Conservation (phyloP, 2,113 vertebrate genomes). For the Pteronura brasiliensis region DNA sequence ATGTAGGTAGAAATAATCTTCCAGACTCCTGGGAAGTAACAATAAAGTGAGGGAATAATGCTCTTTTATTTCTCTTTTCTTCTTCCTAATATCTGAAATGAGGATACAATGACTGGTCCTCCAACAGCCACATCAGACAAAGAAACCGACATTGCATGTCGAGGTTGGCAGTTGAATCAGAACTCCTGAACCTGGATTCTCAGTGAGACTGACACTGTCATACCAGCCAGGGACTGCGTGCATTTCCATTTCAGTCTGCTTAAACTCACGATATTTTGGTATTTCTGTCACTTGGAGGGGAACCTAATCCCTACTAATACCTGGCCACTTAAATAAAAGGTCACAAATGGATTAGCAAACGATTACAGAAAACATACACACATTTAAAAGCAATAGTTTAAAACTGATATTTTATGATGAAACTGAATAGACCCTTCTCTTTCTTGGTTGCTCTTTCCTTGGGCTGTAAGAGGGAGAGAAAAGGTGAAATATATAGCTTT, state of each 20-base stretch:
- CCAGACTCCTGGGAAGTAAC: not conserved
- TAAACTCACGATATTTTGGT: not conserved
- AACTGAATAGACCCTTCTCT: not conserved
- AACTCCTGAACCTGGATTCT: no score
- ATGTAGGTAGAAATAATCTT: not conserved
- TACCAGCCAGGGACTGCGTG: not conserved
- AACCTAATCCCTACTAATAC: not conserved
- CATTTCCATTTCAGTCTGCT: not conserved
- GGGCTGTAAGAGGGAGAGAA: not conserved
- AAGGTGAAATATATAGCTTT: not conserved
- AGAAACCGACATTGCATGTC: not conserved
- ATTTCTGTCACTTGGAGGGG: not conserved
- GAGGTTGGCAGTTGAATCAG: not conserved
- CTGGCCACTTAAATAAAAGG: not conserved
- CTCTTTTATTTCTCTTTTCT: not conserved
- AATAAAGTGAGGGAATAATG: not conserved
- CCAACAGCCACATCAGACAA: not conserved
- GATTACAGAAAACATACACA: not conserved
- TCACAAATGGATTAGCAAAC: not conserved
- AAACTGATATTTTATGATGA: not conserved
- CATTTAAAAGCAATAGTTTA: not conserved
- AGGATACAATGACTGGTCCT: not conserved
- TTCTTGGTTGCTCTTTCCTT: constrained; percentile 21
- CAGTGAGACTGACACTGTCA: fast-evolving
- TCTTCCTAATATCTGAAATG: not conserved